These are phyloP conservation scores for Terrapene triunguis DNA, from an alignment of 2,113 vertebrate genomes.

Conservation along the genomic window DNA sequence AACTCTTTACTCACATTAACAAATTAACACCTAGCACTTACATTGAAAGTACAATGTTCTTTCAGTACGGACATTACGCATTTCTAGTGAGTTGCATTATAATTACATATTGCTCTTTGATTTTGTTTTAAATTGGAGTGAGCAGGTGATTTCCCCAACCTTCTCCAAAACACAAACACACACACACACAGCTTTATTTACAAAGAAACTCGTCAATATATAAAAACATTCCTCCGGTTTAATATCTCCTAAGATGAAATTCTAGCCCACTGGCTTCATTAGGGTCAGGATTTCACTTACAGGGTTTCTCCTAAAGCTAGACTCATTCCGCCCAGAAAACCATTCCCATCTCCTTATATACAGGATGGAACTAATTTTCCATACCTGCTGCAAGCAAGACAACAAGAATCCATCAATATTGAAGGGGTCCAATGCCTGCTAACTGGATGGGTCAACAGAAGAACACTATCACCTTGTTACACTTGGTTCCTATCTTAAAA, in stretches of 20 bases:
- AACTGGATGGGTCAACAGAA: neutral
- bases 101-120: neutral
- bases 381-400: neutral
- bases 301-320: neutral
- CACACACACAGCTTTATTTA: constrained; percentile 22
- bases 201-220: neutral
- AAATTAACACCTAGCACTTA: neutral
- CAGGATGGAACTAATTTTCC: neutral
- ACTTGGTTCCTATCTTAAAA: neutral
- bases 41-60: neutral
- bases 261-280: neutral
- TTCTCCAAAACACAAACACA: neutral
- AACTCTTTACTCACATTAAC: neutral
- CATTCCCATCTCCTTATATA: neutral
- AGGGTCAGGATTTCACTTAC: neutral
- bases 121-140: neutral
- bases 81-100: neutral
- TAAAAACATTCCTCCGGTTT: constrained; percentile 8
- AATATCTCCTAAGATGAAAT: neutral
- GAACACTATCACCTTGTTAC: neutral
- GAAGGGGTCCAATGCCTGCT: neutral
- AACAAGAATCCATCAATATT: neutral
- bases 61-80: neutral
- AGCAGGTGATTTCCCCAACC: neutral
- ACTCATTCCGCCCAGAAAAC: neutral